These are phyloP conservation scores for Otus sunia DNA, from an alignment of 2,113 vertebrate genomes.

Conservation along the genomic window DNA sequence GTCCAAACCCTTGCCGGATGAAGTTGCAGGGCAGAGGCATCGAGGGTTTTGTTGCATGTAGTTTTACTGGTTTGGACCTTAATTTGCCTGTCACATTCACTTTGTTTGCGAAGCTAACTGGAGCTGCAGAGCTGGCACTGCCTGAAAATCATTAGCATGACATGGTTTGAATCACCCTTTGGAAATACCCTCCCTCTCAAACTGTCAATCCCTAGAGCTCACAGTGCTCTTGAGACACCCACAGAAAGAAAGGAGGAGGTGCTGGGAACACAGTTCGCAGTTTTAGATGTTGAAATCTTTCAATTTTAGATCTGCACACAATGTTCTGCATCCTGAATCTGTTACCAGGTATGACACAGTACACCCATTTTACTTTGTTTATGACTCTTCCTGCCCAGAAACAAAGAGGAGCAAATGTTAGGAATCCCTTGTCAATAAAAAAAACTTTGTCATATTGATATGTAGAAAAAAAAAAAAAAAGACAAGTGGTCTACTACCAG, in stretches of 20 bases:
- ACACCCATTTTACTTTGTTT: not conserved
- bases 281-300: constrained; percentile 16
- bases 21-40: not conserved
- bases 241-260: constrained; percentile 25
- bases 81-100: not conserved
- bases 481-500: not conserved
- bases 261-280: not conserved
- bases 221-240: not conserved
- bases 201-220: not conserved
- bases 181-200: constrained; percentile 29
- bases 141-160: not conserved
- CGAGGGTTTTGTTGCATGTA: not conserved
- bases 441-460: not conserved
- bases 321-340: not conserved
- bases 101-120: not conserved
- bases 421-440: not conserved
- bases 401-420: not conserved
- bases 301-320: not conserved
- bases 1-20: rapidly evolving
- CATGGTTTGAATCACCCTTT: constrained; percentile 22
- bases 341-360: not conserved
- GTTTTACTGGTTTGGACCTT: not conserved
- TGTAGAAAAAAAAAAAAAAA: not conserved
- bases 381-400: not conserved
- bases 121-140: constrained; percentile 22